These are phyloP conservation scores for Nymphalis urticae DNA, from an alignment of 2,888 invertebrate genomes.

Conservation along the genomic window DNA sequence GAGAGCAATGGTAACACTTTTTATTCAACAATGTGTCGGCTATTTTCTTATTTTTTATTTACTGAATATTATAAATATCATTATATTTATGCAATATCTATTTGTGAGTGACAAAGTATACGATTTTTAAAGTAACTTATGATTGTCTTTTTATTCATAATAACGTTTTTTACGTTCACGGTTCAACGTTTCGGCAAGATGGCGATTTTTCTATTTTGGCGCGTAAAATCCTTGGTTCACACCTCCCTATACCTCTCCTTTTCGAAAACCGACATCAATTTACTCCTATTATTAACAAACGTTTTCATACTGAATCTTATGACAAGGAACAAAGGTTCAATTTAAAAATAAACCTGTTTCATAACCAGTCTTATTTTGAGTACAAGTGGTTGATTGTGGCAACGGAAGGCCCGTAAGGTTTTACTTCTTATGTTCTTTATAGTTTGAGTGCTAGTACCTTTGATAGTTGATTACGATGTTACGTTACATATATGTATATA, in stretches of 20 bases:
- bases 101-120: background rate
- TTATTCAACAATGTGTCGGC: no score
- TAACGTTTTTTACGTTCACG: no score
- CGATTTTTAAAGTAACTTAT: background rate
- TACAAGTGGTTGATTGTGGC: conserved; percentile 59
- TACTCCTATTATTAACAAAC: background rate
- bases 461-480: conserved; percentile 47
- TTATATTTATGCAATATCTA: no score
- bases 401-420: conserved; percentile 47
- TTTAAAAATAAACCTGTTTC: conserved; percentile 1
- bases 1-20: no score
- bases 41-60: no score
- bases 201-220: conserved; percentile 55
- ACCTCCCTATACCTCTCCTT: conserved; percentile 49
- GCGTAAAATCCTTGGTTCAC: conserved; percentile 56
- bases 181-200: conserved; percentile 41
- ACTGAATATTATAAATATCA: no score
- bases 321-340: conserved; percentile 2
- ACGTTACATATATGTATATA: conserved; percentile 22
- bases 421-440: conserved; percentile 43
- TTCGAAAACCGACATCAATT: conserved; percentile 32
- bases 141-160: conserved; percentile 19
- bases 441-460: conserved; percentile 32
- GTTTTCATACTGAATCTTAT: conserved; percentile 17
- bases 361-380: conserved; percentile 37